A percentile compares a stretch with the other conserved stretches of the same genome.
These are phyloP conservation scores for Heliconius nattereri DNA, from an alignment of 1,140 invertebrate genomes.

Conservation along the genomic window DNA sequence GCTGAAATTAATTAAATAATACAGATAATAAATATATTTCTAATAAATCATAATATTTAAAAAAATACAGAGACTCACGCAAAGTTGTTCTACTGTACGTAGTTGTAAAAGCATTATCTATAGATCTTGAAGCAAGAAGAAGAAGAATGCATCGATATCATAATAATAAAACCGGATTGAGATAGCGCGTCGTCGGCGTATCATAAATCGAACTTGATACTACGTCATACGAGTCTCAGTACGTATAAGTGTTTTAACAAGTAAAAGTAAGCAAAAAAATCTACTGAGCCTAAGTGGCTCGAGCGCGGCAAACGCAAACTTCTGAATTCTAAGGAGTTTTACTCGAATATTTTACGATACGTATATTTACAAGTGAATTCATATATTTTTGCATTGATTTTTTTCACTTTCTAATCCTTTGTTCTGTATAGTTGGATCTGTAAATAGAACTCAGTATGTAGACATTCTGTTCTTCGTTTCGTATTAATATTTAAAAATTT, in stretches of 20 bases:
- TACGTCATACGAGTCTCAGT: background rate
- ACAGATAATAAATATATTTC: background rate
- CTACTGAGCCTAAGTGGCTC: background rate
- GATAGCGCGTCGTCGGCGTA: constrained; percentile 1
- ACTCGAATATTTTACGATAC: background rate
- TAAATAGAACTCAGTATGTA: too few relatives aligned
- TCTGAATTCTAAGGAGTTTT: background rate
- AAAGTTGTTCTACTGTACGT: background rate
- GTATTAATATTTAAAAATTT: too few relatives aligned
- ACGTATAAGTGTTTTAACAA: background rate
- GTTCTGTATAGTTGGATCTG: too few relatives aligned
- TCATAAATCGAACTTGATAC: constrained; percentile 12
- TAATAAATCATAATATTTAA: background rate
- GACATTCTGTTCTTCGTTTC: too few relatives aligned
- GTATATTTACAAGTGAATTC: background rate
- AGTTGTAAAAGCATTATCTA: background rate
- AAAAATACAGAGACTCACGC: background rate
- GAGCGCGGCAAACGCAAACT: background rate
- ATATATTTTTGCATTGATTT: too few relatives aligned
- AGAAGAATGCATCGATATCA: background rate
- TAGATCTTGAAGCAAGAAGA: background rate
- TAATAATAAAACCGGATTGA: background rate
- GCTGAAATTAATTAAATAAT: background rate
- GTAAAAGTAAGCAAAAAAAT: background rate
- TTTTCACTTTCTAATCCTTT: too few relatives aligned